Base-by-base conservation (phyloP, 2,888 invertebrate species). In the Aquatica leii region DNA sequence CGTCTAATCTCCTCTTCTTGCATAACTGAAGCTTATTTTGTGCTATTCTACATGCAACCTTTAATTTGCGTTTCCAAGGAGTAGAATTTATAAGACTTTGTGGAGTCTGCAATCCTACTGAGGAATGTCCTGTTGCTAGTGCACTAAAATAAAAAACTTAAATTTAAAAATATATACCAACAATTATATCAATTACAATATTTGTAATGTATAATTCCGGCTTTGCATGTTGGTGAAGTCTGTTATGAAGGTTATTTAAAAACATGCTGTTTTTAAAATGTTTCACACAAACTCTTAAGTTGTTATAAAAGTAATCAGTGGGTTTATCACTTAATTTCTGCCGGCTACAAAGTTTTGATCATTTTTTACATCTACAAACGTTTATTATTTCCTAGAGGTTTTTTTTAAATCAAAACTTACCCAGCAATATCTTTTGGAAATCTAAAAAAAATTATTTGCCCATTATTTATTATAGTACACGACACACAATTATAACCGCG, bases 251-350 rank as follows among this genome's bases (percentile, higher is more conserved):
- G 20, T 46, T 20, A n/a, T 17, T 46, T 0, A 46, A n/a, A 46
- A 46, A 46, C 46, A 46, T 46, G 1, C 17, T 17, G 6, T 46
- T 46, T 46, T 46, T 15, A 8, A 46, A 46, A 15, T 46, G 46
- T 1, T 46, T 46, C 1, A 8, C 46, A 46, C 46, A 46, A 9
- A 46, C 46, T 46, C 35, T 15, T 46, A 46, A 46, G 20, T 46
- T 46, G 15, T 15, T 46, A 46, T 46, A 46, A 46, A 46, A 46
- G 8, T 46, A 46, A 15, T 15, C 15, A 17, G 4, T 20, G 1
- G 46, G 17, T 46, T 11, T 17, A 12, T 17, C 3, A 11, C 11
- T 5, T n/a, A 46, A 20, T 46, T 46, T 15, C 15, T 17, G 5
- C 20, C 46, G n/a, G 17, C 17, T 18, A 15, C 46, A 46, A 11